phyloP scores from a whole-genome alignment of 2,888 invertebrate species.

The Disparrhopalites patrizii region DNA sequence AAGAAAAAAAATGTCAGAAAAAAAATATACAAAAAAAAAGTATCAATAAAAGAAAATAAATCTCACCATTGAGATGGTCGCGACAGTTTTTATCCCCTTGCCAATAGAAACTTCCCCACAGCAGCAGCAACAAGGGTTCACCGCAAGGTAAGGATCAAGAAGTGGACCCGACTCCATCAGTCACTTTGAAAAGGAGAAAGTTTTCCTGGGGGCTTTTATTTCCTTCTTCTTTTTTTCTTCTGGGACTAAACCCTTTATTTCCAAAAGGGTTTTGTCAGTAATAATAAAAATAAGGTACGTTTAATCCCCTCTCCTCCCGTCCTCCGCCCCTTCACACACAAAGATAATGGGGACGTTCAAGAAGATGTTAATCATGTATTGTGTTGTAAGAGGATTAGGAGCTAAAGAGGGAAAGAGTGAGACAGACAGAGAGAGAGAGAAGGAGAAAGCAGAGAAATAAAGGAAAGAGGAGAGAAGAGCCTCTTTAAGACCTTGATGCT shows the following conservation, averaged over 20 bases:
- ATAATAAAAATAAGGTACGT: not conserved
- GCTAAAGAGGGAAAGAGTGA: not conserved
- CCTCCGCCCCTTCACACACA: not conserved
- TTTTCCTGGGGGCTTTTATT: too few species aligned
- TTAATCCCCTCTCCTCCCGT: not conserved
- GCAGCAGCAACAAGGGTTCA: constrained; percentile 48
- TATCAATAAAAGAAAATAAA: too few species aligned
- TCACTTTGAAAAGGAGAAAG: not conserved
- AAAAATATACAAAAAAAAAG: not conserved
- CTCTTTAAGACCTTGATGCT: not conserved
- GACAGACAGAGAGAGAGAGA: not conserved
- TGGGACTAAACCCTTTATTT: too few species aligned
- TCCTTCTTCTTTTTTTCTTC: too few species aligned
- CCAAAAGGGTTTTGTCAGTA: not conserved
- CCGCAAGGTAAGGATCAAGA: constrained; percentile 47
- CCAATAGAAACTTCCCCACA: constrained; percentile 46
- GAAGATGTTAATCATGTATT: not conserved
- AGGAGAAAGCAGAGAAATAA: not conserved
- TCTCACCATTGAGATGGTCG: constrained; percentile 47
- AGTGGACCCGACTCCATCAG: constrained; percentile 43
- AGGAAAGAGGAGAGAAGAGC: not conserved
- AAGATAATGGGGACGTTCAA: not conserved
- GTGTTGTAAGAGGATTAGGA: too few species aligned
- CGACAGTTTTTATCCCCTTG: constrained; percentile 47
- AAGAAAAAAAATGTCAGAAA: too few species aligned